These are phyloP conservation scores for Glareola pratincola DNA, from an alignment of 2,113 vertebrate species.

Conservation along the genomic window DNA sequence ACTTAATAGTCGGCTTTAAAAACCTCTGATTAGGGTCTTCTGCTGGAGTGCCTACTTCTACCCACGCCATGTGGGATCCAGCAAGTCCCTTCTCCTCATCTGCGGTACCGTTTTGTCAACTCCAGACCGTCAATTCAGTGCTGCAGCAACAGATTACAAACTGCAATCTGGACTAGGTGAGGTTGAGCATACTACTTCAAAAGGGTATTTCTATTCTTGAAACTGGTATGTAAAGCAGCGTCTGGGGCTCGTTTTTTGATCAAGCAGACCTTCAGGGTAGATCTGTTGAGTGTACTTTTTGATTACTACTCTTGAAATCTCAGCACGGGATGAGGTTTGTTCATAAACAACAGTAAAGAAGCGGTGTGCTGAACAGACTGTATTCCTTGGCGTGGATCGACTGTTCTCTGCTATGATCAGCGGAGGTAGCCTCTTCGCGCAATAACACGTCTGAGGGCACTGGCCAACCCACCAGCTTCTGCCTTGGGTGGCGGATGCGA, in stretches of 20 bases:
- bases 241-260: not conserved
- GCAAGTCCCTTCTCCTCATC: not conserved
- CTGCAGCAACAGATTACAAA: not conserved
- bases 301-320: not conserved
- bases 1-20: not conserved
- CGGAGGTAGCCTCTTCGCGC: not conserved
- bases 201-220: not conserved
- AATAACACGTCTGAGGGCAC: not conserved
- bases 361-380: not conserved
- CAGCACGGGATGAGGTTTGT: not conserved
- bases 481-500: accelerated
- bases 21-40: accelerated
- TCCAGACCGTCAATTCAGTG: not conserved
- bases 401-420: not conserved
- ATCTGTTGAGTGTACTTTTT: not conserved
- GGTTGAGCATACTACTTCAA: not conserved
- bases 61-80: accelerated
- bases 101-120: not conserved
- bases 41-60: not conserved
- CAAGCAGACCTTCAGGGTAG: not conserved
- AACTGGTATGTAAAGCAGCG: not conserved
- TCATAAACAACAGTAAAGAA: not conserved
- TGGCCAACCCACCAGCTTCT: not conserved
- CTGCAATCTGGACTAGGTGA: not conserved
- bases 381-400: not conserved